These are phyloP conservation scores for Drosophila quinaria DNA, from an alignment of 2,888 invertebrate genomes.

Conservation along the genomic window DNA sequence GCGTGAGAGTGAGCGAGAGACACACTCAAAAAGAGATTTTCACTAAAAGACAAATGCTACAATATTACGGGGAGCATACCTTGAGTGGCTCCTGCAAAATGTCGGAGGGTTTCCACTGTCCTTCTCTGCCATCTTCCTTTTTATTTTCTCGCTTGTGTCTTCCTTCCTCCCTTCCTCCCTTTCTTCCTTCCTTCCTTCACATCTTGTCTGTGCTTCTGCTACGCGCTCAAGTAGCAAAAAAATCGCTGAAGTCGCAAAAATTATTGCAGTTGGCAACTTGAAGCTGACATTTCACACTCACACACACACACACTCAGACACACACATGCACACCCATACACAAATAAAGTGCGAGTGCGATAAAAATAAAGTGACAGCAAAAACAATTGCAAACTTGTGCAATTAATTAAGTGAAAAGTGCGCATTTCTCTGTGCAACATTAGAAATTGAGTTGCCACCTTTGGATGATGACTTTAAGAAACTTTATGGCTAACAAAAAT, in stretches of 20 bases:
- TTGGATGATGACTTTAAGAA: constrained; percentile 48
- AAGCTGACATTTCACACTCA: constrained; percentile 68
- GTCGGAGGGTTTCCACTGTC: constrained; percentile 55
- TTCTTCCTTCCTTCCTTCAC: not conserved
- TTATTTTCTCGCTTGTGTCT: not conserved
- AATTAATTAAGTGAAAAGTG: constrained; percentile 79
- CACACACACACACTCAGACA: constrained; percentile 28
- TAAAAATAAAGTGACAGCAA: constrained; percentile 78
- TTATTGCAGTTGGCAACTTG: constrained; percentile 80
- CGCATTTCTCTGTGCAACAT: constrained; percentile 52
- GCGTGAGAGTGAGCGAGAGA: constrained; percentile 58
- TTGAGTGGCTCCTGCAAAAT: constrained; percentile 69
- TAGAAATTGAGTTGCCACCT: constrained; percentile 58
- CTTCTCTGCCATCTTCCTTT: not conserved
- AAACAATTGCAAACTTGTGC: constrained; percentile 79
- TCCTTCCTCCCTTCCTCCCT: not conserved
- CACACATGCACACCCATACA: constrained; percentile 26
- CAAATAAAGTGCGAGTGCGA: constrained; percentile 64
- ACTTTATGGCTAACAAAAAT: not conserved
- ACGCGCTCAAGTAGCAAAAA: constrained; percentile 79
- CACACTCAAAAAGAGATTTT: constrained; percentile 78
- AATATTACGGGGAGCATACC: constrained; percentile 71
- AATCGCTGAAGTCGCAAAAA: constrained; percentile 80
- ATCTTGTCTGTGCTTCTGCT: constrained; percentile 44
- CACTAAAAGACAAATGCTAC: constrained; percentile 79